phyloP scores from a whole-genome alignment of 2,888 invertebrate species.

The Lamproptera curius region DNA sequence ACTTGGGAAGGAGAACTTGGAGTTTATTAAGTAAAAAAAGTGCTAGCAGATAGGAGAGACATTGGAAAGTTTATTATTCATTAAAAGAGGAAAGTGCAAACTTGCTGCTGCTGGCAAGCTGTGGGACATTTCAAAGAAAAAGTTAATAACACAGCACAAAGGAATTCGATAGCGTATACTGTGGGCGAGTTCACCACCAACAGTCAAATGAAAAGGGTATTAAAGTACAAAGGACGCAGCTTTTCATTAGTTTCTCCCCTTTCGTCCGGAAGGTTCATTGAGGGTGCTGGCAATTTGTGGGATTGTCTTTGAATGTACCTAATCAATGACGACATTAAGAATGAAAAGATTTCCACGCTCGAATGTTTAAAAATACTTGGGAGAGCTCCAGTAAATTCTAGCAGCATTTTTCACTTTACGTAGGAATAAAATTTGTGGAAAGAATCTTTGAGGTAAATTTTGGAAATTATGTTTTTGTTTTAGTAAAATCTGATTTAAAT shows the following conservation, averaged over 20 bases:
- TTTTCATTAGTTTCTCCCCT: not conserved
- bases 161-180: not conserved
- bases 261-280: not conserved
- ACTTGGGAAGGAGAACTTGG: no score
- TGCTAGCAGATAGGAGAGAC: no score
- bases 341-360: not conserved
- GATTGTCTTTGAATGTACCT: not conserved
- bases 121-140: not conserved
- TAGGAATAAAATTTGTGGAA: no score
- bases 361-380: no score
- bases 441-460: no score
- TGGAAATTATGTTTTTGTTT: no score
- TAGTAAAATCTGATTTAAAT: no score
- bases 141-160: not conserved
- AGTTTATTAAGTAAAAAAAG: no score
- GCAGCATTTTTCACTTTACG: no score
- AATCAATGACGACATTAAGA: not conserved
- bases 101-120: not conserved
- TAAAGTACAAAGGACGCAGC: not conserved
- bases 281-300: not conserved
- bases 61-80: not conserved
- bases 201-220: constrained; percentile 1
- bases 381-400: no score
- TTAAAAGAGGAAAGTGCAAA: not conserved
- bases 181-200: not conserved